Base-by-base conservation (phyloP, 2,113 vertebrate genomes). In the Varanus salvator region DNA sequence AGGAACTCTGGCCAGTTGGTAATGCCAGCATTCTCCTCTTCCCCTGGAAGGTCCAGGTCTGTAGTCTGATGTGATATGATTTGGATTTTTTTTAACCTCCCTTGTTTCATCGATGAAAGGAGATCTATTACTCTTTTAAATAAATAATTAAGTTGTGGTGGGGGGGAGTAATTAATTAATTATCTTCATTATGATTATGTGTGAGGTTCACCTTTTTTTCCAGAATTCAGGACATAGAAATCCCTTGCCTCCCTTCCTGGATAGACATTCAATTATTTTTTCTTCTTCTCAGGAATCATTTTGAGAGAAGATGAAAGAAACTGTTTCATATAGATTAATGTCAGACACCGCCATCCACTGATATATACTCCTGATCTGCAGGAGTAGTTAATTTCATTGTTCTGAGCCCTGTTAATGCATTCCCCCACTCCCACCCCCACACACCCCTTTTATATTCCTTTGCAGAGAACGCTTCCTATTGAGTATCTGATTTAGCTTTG, bases 401-500 rank as follows among this genome's bases (percentile, higher is more conserved):
- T 97, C 95, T 92, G 66, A 93, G 87, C 88, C 52, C 25, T 88
- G 91, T 89, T 94, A 96, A 94, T 90, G 75, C 38, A 64, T 95
- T 94, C 71, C 2, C 84, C 6, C 76, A 48, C 76, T 5, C 52
- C 2, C 12, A 14, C 57, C 11, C 57, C 2, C 60, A 60, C 54
- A 29, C 82, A 85, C 64, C 64, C 80, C 60, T 94, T 96, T 94
- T 94, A 93, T 84, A 91, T 94, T 96, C 81, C 68, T 94, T 60
- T 89, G 82, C 92, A 94, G 87, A 84, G 76, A 81, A 88, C 94
- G 88, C 93, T 90, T 95, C 90, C 87, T 69, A 93, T 83, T 93
- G 94, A 93, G 68, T 52, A 93, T 90, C 85, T 96, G 87, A 96
- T 94, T 95, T 93, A 93, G 82, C 95, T 95, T 93, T 94, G 88